Conservation (phyloP, 2,888 invertebrate genomes). For the Gryllus longicercus region DNA sequence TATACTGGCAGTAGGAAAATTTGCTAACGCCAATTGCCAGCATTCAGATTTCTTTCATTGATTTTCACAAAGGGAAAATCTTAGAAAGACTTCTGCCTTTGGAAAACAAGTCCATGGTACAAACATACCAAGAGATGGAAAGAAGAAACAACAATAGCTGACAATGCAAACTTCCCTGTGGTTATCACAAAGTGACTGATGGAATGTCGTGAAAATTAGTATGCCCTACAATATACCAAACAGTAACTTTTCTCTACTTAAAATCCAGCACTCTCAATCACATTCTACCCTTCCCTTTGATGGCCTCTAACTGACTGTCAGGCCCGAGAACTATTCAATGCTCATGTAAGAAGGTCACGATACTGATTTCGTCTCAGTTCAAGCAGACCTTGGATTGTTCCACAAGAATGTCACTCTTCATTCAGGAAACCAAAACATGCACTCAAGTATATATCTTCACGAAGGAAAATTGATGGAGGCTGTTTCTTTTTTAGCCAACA, state of each 20-base stretch:
- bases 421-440: background rate
- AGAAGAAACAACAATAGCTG: background rate
- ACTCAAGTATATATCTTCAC: background rate
- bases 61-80: background rate
- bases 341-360: background rate
- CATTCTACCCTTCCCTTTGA: background rate
- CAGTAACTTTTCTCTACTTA: background rate
- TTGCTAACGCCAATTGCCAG: background rate
- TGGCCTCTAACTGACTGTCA: background rate
- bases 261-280: background rate
- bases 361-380: background rate
- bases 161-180: conserved; percentile 17
- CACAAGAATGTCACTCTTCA: background rate
- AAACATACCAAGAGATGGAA: background rate
- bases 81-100: background rate
- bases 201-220: conserved; percentile 6
- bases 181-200: background rate
- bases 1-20: too few species aligned
- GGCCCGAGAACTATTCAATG: background rate
- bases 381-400: background rate
- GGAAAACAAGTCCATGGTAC: background rate
- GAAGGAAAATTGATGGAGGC: background rate
- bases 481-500: background rate
- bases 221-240: background rate
- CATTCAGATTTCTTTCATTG: background rate